A percentile compares a stretch with the other conserved stretches of the same genome.
Evolutionary conservation across 2,888 invertebrate genomes (phyloP).

Genomic region (Drosophila incognita): DNA sequence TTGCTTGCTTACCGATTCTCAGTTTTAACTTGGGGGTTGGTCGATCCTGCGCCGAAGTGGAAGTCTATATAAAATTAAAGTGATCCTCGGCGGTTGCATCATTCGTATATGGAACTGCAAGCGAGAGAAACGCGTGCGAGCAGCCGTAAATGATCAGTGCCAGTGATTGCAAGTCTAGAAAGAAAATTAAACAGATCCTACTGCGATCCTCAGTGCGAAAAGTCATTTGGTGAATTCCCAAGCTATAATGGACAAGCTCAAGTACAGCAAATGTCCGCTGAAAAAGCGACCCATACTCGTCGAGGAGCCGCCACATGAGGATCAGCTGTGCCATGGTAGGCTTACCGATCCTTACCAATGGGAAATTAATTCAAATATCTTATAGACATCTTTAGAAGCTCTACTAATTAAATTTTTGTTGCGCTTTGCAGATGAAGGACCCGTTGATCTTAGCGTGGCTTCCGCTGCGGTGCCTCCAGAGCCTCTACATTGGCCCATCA

Average conservation of each 20-base stretch:
- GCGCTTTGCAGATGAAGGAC: slow-evolving; percentile 77
- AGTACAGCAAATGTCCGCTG: slow-evolving; percentile 84
- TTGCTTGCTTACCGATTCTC: slow-evolving; percentile 39
- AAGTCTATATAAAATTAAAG: slow-evolving; percentile 79
- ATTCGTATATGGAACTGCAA: slow-evolving; percentile 78
- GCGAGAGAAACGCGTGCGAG: slow-evolving; percentile 62
- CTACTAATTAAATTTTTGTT: neutral
- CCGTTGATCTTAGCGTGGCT: slow-evolving; percentile 82
- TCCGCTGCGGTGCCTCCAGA: slow-evolving; percentile 63
- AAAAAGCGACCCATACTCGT: slow-evolving; percentile 83
- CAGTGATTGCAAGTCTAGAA: slow-evolving; percentile 40
- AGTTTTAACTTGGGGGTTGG: slow-evolving; percentile 61
- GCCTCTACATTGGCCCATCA: slow-evolving; percentile 40
- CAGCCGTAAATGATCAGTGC: slow-evolving; percentile 50
- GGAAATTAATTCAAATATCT: neutral
- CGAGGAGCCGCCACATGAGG: slow-evolving; percentile 48
- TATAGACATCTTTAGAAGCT: neutral
- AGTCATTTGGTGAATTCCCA: slow-evolving; percentile 6
- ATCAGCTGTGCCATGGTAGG: slow-evolving; percentile 76
- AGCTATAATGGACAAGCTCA: slow-evolving; percentile 79
- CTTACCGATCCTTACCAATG: neutral
- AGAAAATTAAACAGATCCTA: slow-evolving; percentile 15
- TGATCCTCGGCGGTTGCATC: slow-evolving; percentile 82
- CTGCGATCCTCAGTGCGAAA: slow-evolving; percentile 24
- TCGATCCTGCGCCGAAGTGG: slow-evolving; percentile 44